Percentiles rank a stretch among this genome's conserved stretches.
Conservation (phyloP, 1,140 invertebrate species). For the Drosophila virilis region DNA sequence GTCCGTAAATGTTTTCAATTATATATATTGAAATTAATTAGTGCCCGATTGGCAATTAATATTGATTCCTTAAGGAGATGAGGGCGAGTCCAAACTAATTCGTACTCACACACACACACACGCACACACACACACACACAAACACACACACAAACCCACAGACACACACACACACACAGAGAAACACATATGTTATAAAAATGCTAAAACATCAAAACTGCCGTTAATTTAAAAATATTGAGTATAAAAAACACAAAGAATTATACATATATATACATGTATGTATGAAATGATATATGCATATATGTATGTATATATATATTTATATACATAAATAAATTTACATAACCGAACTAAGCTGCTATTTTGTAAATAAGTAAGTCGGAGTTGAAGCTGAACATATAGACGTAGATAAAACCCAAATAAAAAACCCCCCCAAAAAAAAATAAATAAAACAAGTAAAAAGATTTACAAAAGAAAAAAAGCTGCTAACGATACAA, state of each 20-base stretch:
- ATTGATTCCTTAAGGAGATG: background rate
- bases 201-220: slow-evolving; percentile 82
- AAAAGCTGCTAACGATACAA: slow-evolving; percentile 82
- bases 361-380: slow-evolving; percentile 80
- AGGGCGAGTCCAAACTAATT: slow-evolving; percentile 34
- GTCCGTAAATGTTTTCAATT: background rate
- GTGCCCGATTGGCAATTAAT: slow-evolving; percentile 31
- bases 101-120: slow-evolving; percentile 19
- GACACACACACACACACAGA: slow-evolving; percentile 31
- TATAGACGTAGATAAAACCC: slow-evolving; percentile 60
- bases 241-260: slow-evolving; percentile 65
- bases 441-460: slow-evolving; percentile 32
- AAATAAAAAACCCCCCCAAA: slow-evolving; percentile 29
- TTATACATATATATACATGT: slow-evolving; percentile 57
- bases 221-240: slow-evolving; percentile 80
- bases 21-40: slow-evolving; percentile 10
- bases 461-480: slow-evolving; percentile 55
- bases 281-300: slow-evolving; percentile 11
- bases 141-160: slow-evolving; percentile 25
- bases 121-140: slow-evolving; percentile 6
- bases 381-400: slow-evolving; percentile 75
- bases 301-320: slow-evolving; percentile 10
- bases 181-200: slow-evolving; percentile 48
- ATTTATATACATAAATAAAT: slow-evolving; percentile 53
- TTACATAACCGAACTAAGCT: slow-evolving; percentile 71